phyloP scores from a whole-genome alignment of 2,113 vertebrate species.

The Dasyornis broadbenti region DNA sequence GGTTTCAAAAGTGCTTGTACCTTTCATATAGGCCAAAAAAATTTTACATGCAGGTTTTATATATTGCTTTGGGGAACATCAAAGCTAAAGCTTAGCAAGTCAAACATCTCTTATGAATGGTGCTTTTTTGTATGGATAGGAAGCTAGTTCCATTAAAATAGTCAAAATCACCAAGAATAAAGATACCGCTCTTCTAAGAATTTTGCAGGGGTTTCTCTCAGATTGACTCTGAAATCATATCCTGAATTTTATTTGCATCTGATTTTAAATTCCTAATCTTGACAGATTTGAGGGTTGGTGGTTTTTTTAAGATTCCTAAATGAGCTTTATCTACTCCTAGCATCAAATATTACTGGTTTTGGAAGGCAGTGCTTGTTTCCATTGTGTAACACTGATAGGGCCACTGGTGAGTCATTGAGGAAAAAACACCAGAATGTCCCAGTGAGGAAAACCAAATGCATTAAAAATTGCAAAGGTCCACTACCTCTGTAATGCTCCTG shows the following conservation, averaged over 20 bases:
- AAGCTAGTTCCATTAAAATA: not conserved
- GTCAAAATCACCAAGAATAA: not conserved
- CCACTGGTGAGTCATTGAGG: not conserved
- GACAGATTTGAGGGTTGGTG: not conserved
- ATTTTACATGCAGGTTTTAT: not conserved
- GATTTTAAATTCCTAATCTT: not conserved
- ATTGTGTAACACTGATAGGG: not conserved
- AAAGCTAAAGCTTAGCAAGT: slow-evolving; percentile 13
- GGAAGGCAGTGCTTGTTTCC: not conserved
- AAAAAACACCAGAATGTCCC: not conserved
- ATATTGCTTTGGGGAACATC: not conserved
- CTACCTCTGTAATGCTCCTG: not conserved
- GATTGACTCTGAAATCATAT: not conserved
- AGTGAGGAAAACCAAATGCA: not conserved
- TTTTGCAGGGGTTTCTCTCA: not conserved
- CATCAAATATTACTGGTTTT: not conserved
- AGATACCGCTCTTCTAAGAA: not conserved
- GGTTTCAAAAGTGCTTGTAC: not conserved
- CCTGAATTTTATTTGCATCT: not conserved
- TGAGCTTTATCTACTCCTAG: not conserved
- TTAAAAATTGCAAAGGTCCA: not conserved
- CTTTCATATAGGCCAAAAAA: not conserved
- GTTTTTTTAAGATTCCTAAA: not conserved
- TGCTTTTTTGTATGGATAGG: not conserved
- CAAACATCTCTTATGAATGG: not conserved